Percentiles rank a stretch among this genome's conserved stretches.
These are phyloP conservation scores for Enteromius radiatus DNA, from an alignment of 2,797 vertebrate species.

Conservation along the genomic window DNA sequence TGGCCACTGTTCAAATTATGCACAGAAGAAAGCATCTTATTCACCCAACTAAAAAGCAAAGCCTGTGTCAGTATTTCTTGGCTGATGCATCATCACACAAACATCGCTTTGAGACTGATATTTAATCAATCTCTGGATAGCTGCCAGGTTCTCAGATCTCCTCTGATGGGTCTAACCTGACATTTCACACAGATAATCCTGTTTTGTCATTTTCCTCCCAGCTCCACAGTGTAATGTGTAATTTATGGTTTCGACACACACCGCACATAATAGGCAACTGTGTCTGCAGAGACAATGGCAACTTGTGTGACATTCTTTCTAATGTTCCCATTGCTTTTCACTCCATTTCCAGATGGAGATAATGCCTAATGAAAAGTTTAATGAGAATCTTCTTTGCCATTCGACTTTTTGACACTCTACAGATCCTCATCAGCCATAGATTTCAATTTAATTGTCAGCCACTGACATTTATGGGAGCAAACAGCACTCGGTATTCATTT, in stretches of 20 bases:
- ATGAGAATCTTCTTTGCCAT: slow-evolving; percentile 47
- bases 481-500: slow-evolving; percentile 37
- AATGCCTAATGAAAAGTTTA: slow-evolving; percentile 55
- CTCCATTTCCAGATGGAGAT: slow-evolving; percentile 51
- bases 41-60: not conserved
- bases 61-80: slow-evolving; percentile 27
- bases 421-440: slow-evolving; percentile 37
- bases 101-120: slow-evolving; percentile 53
- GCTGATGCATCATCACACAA: slow-evolving; percentile 28
- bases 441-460: slow-evolving; percentile 40
- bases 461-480: slow-evolving; percentile 41
- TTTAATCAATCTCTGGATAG: slow-evolving; percentile 57
- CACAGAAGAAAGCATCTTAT: not conserved
- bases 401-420: slow-evolving; percentile 37
- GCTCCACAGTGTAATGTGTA: slow-evolving; percentile 49
- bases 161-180: slow-evolving; percentile 45
- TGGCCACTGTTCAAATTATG: not conserved
- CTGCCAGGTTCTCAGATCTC: slow-evolving; percentile 49
- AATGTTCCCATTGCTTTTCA: slow-evolving; percentile 34
- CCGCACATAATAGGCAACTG: slow-evolving; percentile 28
- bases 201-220: slow-evolving; percentile 55
- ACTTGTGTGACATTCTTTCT: slow-evolving; percentile 42
- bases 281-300: slow-evolving; percentile 44
- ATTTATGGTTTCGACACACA: slow-evolving; percentile 55
- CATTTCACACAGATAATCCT: slow-evolving; percentile 59